phyloP scores from a whole-genome alignment of 2,888 invertebrate genomes.

The Sminthurides aquaticus region DNA sequence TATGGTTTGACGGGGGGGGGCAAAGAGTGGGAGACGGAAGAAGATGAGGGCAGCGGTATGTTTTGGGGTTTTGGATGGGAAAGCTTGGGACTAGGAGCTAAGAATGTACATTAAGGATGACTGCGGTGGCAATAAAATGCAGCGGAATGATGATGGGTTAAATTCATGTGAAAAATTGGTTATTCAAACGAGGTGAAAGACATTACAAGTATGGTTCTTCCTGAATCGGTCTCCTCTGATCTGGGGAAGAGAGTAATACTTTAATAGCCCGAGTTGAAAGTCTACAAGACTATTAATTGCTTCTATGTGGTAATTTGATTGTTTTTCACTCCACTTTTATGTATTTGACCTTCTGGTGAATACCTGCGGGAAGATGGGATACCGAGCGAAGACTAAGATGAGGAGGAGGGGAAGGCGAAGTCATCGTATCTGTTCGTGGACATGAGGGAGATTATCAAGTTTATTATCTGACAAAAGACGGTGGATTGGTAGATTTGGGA shows the following conservation, averaged over 20 bases:
- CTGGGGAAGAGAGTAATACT: slow-evolving; percentile 19
- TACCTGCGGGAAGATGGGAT: slow-evolving; percentile 5
- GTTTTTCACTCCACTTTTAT: slow-evolving; percentile 13
- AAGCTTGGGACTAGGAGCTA: too few relatives aligned
- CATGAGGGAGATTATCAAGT: too few relatives aligned
- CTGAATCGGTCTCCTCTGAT: slow-evolving; percentile 8
- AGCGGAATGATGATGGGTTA: background rate
- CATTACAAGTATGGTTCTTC: background rate
- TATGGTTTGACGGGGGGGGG: too few relatives aligned
- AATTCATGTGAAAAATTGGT: background rate
- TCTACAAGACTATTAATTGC: slow-evolving; percentile 23
- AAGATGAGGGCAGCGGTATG: too few relatives aligned
- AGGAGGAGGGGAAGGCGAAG: too few relatives aligned
- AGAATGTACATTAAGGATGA: background rate
- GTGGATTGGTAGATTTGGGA: too few relatives aligned
- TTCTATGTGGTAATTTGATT: slow-evolving; percentile 24
- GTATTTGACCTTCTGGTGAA: slow-evolving; percentile 23
- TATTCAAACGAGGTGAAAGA: background rate
- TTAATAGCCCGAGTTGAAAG: slow-evolving; percentile 20
- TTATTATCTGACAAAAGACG: too few relatives aligned
- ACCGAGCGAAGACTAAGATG: background rate
- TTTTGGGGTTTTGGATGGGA: too few relatives aligned
- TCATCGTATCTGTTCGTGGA: too few relatives aligned
- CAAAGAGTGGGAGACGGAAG: too few relatives aligned
- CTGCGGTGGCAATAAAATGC: background rate